phyloP scores from a whole-genome alignment of 2,113 vertebrate genomes.

The Hyperoodon ampullatus region DNA sequence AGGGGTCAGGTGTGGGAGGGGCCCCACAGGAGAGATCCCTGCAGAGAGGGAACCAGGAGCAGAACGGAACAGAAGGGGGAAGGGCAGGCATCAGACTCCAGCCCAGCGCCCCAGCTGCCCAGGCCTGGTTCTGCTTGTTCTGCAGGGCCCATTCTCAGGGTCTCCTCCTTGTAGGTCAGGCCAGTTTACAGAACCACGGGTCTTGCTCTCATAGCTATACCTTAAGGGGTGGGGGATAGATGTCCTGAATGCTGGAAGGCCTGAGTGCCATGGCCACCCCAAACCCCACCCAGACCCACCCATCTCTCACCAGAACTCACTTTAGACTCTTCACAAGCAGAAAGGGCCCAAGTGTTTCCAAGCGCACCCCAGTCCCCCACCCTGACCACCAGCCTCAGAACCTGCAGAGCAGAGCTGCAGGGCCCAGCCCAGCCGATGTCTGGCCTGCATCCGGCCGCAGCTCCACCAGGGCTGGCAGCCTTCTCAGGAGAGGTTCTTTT shows the following conservation, averaged over 20 bases:
- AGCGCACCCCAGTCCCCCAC: not conserved
- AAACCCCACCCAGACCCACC: not conserved
- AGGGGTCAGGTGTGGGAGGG: not conserved
- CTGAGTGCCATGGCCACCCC: not conserved
- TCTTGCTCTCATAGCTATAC: rapidly evolving
- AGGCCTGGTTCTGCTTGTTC: rapidly evolving
- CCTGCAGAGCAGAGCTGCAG: too few species aligned
- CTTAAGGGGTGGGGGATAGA: rapidly evolving
- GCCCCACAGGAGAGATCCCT: not conserved
- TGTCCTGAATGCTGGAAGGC: not conserved
- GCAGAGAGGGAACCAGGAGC: not conserved
- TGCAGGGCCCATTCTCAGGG: not conserved
- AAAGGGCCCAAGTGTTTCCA: not conserved
- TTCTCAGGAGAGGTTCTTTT: not conserved
- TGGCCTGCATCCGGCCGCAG: not conserved
- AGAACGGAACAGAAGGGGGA: rapidly evolving
- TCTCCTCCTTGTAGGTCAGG: not conserved
- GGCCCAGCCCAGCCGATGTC: not conserved
- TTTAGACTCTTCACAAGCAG: not conserved
- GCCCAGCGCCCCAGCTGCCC: not conserved
- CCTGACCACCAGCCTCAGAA: not conserved
- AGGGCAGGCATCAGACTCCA: rapidly evolving
- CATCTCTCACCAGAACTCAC: not conserved
- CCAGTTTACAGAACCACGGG: rapidly evolving
- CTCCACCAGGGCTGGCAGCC: not conserved